phyloP scores from a whole-genome alignment of 2,113 vertebrate species.

The Pseudorhombus dupliciocellatus region DNA sequence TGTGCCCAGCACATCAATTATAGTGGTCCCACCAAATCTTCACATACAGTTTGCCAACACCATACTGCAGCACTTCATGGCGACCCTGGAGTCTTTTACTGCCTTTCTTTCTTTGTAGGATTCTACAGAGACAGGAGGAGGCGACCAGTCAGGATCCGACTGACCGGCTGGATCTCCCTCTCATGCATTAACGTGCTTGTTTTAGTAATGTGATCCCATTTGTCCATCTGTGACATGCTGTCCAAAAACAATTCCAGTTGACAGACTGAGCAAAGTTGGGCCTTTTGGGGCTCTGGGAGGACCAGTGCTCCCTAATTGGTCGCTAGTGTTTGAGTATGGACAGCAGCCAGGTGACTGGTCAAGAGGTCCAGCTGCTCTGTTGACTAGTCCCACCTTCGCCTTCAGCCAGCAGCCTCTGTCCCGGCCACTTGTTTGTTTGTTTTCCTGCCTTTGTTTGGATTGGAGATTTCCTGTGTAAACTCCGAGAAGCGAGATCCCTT shows the following conservation, averaged over 20 bases:
- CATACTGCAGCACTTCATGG: not conserved
- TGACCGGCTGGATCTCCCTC: slow-evolving; percentile 37
- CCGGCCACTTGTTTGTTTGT: slow-evolving; percentile 74
- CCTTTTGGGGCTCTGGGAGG: slow-evolving; percentile 45
- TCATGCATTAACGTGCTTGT: slow-evolving; percentile 58
- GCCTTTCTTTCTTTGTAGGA: not conserved
- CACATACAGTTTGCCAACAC: slow-evolving; percentile 5
- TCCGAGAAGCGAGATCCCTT: not conserved
- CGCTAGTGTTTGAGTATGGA: slow-evolving; percentile 53
- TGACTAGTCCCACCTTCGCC: slow-evolving; percentile 26
- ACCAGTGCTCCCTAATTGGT: slow-evolving; percentile 56
- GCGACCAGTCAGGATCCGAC: slow-evolving; percentile 21
- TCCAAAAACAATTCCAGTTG: slow-evolving; percentile 59
- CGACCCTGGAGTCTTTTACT: not conserved
- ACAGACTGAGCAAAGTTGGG: slow-evolving; percentile 37
- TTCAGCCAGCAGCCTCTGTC: slow-evolving; percentile 36
- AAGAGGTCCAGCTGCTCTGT: slow-evolving; percentile 55
- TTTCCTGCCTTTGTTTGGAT: slow-evolving; percentile 75
- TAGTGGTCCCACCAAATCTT: slow-evolving; percentile 35
- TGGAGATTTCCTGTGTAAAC: slow-evolving; percentile 73
- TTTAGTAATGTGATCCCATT: slow-evolving; percentile 68
- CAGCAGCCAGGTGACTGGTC: slow-evolving; percentile 59
- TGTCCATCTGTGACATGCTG: slow-evolving; percentile 59
- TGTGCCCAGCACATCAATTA: slow-evolving; percentile 37
- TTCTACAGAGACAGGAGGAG: slow-evolving; percentile 10